Evolutionary conservation across 2,888 invertebrate genomes (phyloP).

Genomic region (Xiphydria camelus): DNA sequence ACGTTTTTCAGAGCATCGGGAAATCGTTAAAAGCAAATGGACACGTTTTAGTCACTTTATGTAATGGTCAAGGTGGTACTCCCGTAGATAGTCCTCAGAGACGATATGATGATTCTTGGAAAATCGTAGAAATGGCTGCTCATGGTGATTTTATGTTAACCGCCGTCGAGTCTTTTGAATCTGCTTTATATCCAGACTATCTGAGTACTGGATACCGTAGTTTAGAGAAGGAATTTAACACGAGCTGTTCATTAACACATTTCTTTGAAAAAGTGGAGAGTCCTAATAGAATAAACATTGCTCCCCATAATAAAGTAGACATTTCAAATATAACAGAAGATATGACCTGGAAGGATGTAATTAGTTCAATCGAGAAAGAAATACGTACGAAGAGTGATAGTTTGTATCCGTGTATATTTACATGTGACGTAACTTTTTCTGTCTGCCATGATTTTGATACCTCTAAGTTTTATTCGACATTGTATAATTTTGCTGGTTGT

Average conservation of each 20-base stretch:
- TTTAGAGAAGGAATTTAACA: conserved; percentile 51
- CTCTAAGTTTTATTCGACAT: conserved; percentile 35
- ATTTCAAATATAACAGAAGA: conserved; percentile 23
- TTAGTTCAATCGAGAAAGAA: not conserved
- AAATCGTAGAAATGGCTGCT: conserved; percentile 62
- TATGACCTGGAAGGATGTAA: conserved; percentile 30
- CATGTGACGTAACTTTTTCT: conserved; percentile 51
- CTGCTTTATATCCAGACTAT: conserved; percentile 52
- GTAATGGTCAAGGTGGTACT: conserved; percentile 64
- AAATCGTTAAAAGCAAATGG: conserved; percentile 52
- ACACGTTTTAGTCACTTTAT: conserved; percentile 58
- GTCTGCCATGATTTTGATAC: conserved; percentile 30
- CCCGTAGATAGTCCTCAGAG: conserved; percentile 53
- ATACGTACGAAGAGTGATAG: conserved; percentile 3
- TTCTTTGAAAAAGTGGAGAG: conserved; percentile 31
- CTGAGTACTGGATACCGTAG: conserved; percentile 59
- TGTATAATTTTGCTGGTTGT: conserved; percentile 48
- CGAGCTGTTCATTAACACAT: conserved; percentile 49
- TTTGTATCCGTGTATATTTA: conserved; percentile 36
- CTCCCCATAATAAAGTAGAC: conserved; percentile 16
- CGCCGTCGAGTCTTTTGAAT: conserved; percentile 52
- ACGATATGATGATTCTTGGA: conserved; percentile 62
- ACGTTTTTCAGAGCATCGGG: conserved; percentile 58
- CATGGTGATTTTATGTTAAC: conserved; percentile 57
- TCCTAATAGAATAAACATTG: conserved; percentile 8